Percentiles rank a stretch among this genome's conserved stretches.
Conservation (phyloP, 2,888 invertebrate genomes). For the Heliconius ismenius region DNA sequence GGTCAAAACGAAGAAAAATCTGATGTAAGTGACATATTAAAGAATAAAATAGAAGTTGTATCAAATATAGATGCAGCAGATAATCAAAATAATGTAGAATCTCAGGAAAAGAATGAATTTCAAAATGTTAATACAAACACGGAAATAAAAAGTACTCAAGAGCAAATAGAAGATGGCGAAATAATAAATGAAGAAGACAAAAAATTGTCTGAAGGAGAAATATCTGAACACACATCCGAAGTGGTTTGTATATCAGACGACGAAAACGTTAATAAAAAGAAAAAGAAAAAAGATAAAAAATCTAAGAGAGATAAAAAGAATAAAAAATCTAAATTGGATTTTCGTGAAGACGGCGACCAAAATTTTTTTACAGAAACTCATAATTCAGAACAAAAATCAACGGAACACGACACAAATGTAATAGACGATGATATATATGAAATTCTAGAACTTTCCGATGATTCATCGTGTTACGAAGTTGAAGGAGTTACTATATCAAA, state of each 20-base stretch:
- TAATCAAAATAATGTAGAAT: neutral
- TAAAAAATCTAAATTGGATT: conserved; percentile 67
- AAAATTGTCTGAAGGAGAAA: conserved; percentile 66
- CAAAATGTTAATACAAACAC: neutral
- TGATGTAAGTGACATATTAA: neutral
- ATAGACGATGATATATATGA: conserved; percentile 57
- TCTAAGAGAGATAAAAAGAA: conserved; percentile 67
- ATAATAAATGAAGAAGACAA: conserved; percentile 42
- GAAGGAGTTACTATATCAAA: conserved; percentile 67
- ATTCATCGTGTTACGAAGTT: conserved; percentile 67
- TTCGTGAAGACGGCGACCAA: conserved; percentile 64
- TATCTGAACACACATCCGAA: conserved; percentile 69
- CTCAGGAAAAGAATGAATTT: neutral
- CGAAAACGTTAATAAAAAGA: conserved; percentile 54
- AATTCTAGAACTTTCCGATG: conserved; percentile 69
- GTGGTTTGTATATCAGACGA: conserved; percentile 80
- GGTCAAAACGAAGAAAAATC: conserved; percentile 4
- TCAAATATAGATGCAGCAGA: neutral
- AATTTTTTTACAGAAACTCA: conserved; percentile 59
- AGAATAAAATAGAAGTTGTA: neutral
- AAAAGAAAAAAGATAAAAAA: conserved; percentile 68
- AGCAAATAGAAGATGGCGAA: conserved; percentile 45
- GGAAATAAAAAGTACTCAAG: conserved; percentile 27
- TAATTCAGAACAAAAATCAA: conserved; percentile 22
- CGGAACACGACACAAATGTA: conserved; percentile 6